phyloP scores from a whole-genome alignment of 2,797 vertebrate genomes.

The Malacoraja senta region DNA sequence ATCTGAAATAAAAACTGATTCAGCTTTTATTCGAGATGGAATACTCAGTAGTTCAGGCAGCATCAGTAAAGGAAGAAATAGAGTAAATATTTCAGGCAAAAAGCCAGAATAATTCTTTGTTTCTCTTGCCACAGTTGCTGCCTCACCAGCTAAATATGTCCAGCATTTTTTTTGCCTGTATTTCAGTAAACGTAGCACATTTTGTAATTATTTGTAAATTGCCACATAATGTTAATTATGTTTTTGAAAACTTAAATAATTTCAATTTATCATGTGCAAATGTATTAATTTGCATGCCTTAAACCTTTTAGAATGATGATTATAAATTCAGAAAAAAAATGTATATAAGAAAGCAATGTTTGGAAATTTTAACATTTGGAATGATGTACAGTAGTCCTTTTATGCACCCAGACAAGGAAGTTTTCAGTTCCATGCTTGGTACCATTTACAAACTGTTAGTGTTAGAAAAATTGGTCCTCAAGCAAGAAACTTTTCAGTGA shows the following conservation, averaged over 20 bases:
- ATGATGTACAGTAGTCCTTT: constrained; percentile 28
- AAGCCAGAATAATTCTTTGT: too few relatives aligned
- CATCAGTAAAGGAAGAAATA: too few relatives aligned
- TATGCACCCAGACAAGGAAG: constrained; percentile 31
- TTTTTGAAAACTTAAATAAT: not conserved
- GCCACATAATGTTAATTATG: not conserved
- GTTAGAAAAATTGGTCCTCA: not conserved
- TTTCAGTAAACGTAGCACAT: not conserved
- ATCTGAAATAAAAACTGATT: too few relatives aligned
- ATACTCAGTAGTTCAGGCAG: too few relatives aligned
- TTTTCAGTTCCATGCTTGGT: not conserved
- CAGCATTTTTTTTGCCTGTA: too few relatives aligned
- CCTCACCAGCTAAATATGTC: too few relatives aligned
- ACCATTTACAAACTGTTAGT: constrained; percentile 30
- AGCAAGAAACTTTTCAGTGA: not conserved
- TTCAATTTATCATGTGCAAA: not conserved
- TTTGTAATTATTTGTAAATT: not conserved
- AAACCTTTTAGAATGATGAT: not conserved
- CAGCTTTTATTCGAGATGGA: too few relatives aligned
- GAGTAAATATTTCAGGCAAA: too few relatives aligned
- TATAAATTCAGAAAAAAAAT: not conserved
- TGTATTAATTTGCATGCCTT: not conserved
- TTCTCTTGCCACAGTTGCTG: too few relatives aligned
- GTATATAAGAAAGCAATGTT: not conserved
- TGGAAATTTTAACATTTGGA: not conserved